phyloP scores from a whole-genome alignment of 1,140 invertebrate species.

The Branchinecta lynchi region DNA sequence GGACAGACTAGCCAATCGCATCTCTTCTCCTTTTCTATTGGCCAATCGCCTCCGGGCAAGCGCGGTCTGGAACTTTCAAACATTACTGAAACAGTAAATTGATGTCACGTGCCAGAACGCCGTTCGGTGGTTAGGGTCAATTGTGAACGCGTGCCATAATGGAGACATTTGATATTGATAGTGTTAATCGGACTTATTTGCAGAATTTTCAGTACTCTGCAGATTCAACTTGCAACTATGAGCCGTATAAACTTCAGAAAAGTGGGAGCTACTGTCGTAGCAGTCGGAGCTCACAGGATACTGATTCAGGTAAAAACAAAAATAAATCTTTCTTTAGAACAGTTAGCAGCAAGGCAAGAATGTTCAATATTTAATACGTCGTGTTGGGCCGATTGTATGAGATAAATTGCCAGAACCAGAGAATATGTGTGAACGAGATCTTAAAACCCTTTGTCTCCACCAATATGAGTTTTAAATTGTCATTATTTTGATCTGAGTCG shows the following conservation, averaged over 20 bases:
- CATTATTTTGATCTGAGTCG: no score
- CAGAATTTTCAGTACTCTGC: not conserved
- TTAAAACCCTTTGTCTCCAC: no score
- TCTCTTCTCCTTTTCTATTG: not conserved
- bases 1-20: not conserved
- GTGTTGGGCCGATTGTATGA: no score
- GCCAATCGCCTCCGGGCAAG: not conserved
- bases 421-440: no score
- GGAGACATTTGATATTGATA: not conserved
- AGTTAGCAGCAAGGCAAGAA: no score
- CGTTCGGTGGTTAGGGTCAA: not conserved
- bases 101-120: not conserved
- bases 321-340: no score
- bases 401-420: no score
- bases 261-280: not conserved
- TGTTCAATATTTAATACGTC: no score
- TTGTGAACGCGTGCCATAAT: not conserved
- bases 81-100: not conserved
- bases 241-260: not conserved
- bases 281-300: not conserved
- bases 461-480: no score
- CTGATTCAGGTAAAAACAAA: not conserved
- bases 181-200: constrained; percentile 4
- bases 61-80: not conserved
- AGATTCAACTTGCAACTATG: constrained; percentile 9